Evolutionary conservation across 2,113 vertebrate species (phyloP), one percentile per base, ranked within the genome.

Genomic region (Dermatemys mawii): DNA sequence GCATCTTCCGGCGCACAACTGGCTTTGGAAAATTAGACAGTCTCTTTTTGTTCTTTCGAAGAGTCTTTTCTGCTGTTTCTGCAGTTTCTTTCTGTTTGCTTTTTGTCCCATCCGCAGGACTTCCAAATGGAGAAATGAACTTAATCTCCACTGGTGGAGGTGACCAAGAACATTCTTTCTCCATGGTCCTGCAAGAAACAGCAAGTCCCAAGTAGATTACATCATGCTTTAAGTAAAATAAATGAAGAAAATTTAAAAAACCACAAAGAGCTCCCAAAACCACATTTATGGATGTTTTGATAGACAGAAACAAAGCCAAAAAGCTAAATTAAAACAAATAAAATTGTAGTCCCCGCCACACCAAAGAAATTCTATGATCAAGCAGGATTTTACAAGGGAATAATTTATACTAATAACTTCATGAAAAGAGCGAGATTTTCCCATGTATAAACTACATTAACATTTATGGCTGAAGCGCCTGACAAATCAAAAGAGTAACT

Each of bases 21-120:
- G 99, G 99, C 93, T 99, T 99, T 93, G 98, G 98, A 90, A 99
- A 99, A 96, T 98, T 98, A n/a, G 98, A 98, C 88, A 98, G 97
- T 90, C 98, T 98, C 86, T 93, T 98, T 90, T 98, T 98, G 93
- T 97, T 99, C 91, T 97, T 98, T 41, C 98, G 97, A 13, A 98
- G 93, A 95, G 96, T 97, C 94, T 95, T 98, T 21, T 97, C 97
- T 63, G 97, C 70, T 1, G 35, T 84, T 2, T 96, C 97, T 27
- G 95, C 19, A 3, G 87, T 90, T 75, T 97, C 98, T 82, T 96
- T 97, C 8, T 97, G 95, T 89, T 97, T 97, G 81, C 84, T 92
- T n/a, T 98, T 97, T 27, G 86, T 49, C 4, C 92, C 94, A 55
- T 97, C 97, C 6, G 87, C 76, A 4, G 99, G 99, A 91, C 96